Conservation (phyloP, 2,888 invertebrate species). For the Lepidocyrtoides sp. region DNA sequence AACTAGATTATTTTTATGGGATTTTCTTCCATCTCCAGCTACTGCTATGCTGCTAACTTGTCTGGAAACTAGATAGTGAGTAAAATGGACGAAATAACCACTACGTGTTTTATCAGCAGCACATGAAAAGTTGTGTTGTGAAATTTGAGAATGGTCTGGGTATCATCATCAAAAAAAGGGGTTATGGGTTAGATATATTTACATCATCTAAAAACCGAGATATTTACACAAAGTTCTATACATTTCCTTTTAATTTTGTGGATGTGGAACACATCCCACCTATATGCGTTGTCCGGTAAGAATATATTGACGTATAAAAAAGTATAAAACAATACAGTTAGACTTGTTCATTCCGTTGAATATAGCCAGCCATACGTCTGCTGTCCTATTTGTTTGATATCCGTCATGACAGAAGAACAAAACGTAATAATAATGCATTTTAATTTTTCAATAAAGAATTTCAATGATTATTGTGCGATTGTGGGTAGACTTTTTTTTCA, state of each 20-base stretch:
- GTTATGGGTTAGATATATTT: constrained; percentile 18
- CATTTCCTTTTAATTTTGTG: too few species aligned
- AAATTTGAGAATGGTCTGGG: constrained; percentile 61
- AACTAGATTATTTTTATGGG: neutral
- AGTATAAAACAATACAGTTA: constrained; percentile 8
- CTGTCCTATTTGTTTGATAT: constrained; percentile 8
- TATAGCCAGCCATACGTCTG: neutral
- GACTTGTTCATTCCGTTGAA: neutral
- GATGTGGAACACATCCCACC: too few species aligned
- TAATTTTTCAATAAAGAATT: constrained; percentile 39
- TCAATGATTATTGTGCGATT: constrained; percentile 8
- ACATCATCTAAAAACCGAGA: neutral
- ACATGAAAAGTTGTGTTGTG: constrained; percentile 64
- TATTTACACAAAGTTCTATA: too few species aligned
- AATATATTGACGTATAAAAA: neutral
- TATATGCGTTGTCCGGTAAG: constrained; percentile 34
- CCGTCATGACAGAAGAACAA: neutral
- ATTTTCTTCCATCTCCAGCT: neutral
- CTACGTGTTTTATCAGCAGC: constrained; percentile 60
- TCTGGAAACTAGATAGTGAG: neutral
- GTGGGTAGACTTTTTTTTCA: neutral
- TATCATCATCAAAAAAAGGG: constrained; percentile 65
- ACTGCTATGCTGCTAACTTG: neutral
- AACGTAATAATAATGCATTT: constrained; percentile 3
- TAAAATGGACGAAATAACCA: neutral